Evolutionary conservation across 2,888 invertebrate species (phyloP).

Genomic region (Pseudanteris insignis): DNA sequence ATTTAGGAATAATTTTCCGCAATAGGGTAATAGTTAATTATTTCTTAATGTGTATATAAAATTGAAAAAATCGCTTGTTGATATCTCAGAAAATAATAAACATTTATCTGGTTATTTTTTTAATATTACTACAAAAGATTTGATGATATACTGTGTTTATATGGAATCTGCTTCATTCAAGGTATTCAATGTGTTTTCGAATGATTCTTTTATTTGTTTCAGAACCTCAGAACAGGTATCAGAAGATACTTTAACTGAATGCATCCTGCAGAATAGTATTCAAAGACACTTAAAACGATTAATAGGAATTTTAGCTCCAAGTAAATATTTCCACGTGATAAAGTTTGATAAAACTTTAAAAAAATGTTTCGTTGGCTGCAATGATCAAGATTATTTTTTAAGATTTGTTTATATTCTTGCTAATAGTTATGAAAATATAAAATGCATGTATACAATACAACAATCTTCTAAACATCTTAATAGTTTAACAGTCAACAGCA

Average conservation of each 20-base stretch:
- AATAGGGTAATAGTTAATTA: no score
- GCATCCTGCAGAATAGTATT: slow-evolving; percentile 71
- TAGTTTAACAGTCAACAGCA: slow-evolving; percentile 55
- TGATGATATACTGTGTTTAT: no score
- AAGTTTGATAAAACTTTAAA: slow-evolving; percentile 68
- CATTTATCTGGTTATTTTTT: no score
- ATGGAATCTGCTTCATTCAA: no score
- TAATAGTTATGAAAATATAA: slow-evolving; percentile 64
- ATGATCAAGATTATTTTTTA: slow-evolving; percentile 69
- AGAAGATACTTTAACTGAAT: slow-evolving; percentile 65
- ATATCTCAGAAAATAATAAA: no score
- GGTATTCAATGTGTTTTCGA: no score
- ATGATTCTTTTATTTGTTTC: background rate
- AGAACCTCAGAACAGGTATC: slow-evolving; percentile 67
- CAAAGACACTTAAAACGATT: slow-evolving; percentile 68
- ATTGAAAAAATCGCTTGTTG: no score
- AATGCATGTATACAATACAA: slow-evolving; percentile 70
- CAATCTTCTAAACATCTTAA: slow-evolving; percentile 68
- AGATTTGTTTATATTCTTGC: slow-evolving; percentile 71
- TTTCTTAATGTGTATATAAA: no score
- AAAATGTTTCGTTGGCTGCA: slow-evolving; percentile 71
- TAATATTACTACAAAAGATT: no score
- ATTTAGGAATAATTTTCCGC: no score
- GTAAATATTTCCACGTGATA: slow-evolving; percentile 69
- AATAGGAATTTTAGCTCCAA: slow-evolving; percentile 71